Evolutionary conservation across 2,888 invertebrate genomes (phyloP).

Genomic region (Deilephila elpenor): DNA sequence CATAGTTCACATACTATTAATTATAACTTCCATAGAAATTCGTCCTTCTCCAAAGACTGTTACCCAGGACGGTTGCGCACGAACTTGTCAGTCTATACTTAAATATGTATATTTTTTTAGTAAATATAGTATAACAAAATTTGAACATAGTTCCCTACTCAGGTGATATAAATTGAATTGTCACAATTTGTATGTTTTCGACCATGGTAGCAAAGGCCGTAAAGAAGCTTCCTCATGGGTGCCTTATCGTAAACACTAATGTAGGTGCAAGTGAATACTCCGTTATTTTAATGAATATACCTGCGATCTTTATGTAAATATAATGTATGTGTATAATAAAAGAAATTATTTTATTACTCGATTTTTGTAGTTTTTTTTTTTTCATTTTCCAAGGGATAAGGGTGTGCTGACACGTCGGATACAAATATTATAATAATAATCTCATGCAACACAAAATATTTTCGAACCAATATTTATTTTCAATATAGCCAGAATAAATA

Average conservation of each 20-base stretch:
- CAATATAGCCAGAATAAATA: no score
- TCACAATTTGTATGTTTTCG: constrained; percentile 31
- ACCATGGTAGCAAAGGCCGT: constrained; percentile 39
- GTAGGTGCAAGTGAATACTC: constrained; percentile 81
- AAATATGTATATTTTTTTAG: no score
- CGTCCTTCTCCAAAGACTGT: no score
- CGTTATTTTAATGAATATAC: constrained; percentile 58
- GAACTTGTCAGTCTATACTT: no score
- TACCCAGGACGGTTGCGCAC: no score
- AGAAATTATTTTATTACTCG: constrained; percentile 82
- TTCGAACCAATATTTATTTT: no score
- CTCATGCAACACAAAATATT: no score
- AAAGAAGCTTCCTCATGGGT: constrained; percentile 69
- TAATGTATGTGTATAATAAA: constrained; percentile 63
- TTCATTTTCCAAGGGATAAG: no score
- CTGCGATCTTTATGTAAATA: constrained; percentile 76
- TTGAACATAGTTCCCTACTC: background rate
- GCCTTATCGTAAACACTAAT: constrained; percentile 68
- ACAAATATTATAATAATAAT: no score
- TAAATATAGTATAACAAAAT: background rate
- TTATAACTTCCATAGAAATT: no score
- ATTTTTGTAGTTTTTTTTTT: constrained; percentile 52
- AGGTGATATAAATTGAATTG: constrained; percentile 5
- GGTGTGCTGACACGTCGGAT: no score
- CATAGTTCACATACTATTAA: no score